Evolutionary conservation across 2,888 invertebrate species (phyloP).

Genomic region (Drosophila emarginata): DNA sequence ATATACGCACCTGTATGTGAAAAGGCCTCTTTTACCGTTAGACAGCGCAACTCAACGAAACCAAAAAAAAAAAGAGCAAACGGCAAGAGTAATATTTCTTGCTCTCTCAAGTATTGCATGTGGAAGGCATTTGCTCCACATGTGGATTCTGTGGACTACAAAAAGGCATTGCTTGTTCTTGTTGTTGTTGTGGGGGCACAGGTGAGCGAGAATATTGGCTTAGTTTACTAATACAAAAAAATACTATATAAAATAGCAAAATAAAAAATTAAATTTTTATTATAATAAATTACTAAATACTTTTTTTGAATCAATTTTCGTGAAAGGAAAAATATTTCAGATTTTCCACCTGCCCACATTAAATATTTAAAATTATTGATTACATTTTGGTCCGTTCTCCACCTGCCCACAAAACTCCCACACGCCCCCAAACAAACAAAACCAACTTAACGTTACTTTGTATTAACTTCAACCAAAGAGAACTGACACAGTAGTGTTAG

Average conservation of each 20-base stretch:
- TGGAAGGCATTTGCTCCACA: constrained; percentile 6
- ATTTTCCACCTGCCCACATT: constrained; percentile 68
- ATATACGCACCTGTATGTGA: constrained; percentile 26
- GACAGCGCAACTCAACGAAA: constrained; percentile 69
- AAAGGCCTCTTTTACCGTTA: constrained; percentile 45
- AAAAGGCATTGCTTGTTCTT: constrained; percentile 29
- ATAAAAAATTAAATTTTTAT: not conserved
- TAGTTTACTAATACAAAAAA: constrained; percentile 10
- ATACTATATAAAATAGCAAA: not conserved
- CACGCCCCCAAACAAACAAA: constrained; percentile 22
- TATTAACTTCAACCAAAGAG: constrained; percentile 56
- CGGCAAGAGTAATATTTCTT: not conserved
- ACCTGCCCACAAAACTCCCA: constrained; percentile 32
- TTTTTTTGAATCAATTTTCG: no score
- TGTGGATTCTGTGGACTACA: not conserved
- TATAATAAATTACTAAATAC: not conserved
- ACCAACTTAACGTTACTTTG: constrained; percentile 69
- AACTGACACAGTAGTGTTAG: not conserved
- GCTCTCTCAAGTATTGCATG: constrained; percentile 30
- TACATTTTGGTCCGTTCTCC: constrained; percentile 57
- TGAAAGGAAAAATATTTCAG: not conserved
- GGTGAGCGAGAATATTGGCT: constrained; percentile 14
- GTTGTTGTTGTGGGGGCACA: constrained; percentile 40
- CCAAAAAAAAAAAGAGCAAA: constrained; percentile 20
- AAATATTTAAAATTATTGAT: constrained; percentile 82